Conservation (phyloP, 2,113 vertebrate species). For the Myiagra hebetior region DNA sequence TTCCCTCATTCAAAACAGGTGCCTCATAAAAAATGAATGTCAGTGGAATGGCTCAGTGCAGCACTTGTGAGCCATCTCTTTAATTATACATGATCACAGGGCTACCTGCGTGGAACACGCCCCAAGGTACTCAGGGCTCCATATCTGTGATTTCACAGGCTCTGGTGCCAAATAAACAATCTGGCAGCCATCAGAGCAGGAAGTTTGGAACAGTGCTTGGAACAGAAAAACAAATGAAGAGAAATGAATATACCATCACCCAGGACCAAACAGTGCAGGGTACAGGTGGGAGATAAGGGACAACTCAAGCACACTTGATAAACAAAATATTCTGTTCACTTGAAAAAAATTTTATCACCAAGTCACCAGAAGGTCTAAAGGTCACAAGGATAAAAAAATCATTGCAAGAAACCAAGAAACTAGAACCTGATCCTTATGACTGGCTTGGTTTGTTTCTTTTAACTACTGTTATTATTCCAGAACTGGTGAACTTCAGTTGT, state of each 20-base stretch:
- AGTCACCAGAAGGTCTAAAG: neutral
- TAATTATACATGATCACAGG: conserved; percentile 46
- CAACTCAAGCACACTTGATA: neutral
- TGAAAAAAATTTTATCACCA: neutral
- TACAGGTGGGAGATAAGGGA: neutral
- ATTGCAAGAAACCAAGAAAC: neutral
- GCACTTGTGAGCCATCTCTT: conserved; percentile 22
- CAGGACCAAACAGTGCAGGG: neutral
- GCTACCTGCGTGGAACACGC: conserved; percentile 26
- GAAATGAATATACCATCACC: neutral
- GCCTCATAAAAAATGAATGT: conserved; percentile 62
- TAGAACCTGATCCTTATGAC: neutral
- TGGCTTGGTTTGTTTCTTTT: neutral
- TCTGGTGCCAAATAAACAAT: neutral
- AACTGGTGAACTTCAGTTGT: neutral
- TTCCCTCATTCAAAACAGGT: conserved; percentile 44
- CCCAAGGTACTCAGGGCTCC: neutral
- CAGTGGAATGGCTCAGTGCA: conserved; percentile 35
- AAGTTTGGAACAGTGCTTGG: neutral
- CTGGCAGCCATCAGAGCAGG: neutral
- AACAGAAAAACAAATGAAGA: neutral
- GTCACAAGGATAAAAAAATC: neutral
- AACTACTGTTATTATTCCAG: neutral
- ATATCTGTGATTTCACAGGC: conserved; percentile 18
- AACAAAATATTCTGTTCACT: neutral